A percentile compares a stretch with the other conserved stretches of the same genome.
Evolutionary conservation across 2,888 invertebrate genomes (phyloP).

Genomic region (Antheraea assamensis): DNA sequence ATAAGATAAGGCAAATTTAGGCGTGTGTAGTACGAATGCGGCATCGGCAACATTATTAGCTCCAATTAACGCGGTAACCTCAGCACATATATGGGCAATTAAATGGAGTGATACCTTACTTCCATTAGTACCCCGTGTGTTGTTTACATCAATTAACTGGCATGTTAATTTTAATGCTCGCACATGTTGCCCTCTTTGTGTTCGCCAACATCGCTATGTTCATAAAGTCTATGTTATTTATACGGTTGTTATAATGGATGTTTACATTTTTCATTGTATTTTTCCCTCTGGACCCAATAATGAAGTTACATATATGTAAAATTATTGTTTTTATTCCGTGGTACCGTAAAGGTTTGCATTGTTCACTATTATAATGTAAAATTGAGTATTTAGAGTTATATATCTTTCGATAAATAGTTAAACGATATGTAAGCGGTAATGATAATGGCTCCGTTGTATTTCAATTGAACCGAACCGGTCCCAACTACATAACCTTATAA

Average conservation of each 20-base stretch:
- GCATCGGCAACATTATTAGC: slow-evolving; percentile 72
- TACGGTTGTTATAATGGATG: slow-evolving; percentile 30
- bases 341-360: not conserved
- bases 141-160: slow-evolving; percentile 79
- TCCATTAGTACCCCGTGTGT: slow-evolving; percentile 73
- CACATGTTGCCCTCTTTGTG: slow-evolving; percentile 56
- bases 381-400: not conserved
- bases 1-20: slow-evolving; percentile 11
- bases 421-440: not conserved
- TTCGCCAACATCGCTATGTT: slow-evolving; percentile 44
- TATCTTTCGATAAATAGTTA: not conserved
- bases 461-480: not conserved
- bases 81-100: slow-evolving; percentile 78
- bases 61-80: slow-evolving; percentile 79
- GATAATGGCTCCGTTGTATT: not conserved
- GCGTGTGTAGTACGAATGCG: slow-evolving; percentile 57
- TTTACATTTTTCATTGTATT: slow-evolving; percentile 4
- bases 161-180: slow-evolving; percentile 71
- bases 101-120: slow-evolving; percentile 79
- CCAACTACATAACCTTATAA: not conserved
- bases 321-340: not conserved
- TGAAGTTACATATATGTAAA: not conserved
- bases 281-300: not conserved
- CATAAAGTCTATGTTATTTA: slow-evolving; percentile 38
- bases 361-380: not conserved